Percentiles rank a stretch among this genome's conserved stretches.
phyloP scores from a whole-genome alignment of 2,888 invertebrate genomes.

The Anorthoa munda region DNA sequence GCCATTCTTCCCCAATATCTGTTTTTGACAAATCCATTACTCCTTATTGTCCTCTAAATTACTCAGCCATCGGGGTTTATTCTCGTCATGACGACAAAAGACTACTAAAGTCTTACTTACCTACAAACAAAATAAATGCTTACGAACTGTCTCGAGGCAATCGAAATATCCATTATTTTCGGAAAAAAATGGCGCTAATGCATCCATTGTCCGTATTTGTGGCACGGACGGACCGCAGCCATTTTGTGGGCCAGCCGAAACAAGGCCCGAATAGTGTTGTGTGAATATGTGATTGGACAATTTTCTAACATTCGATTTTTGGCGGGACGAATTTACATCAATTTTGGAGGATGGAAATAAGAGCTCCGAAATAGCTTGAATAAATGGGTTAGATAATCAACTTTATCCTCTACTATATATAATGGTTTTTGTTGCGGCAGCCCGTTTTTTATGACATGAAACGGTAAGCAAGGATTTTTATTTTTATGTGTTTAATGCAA shows the following conservation, averaged over 20 bases:
- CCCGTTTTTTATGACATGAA: too few relatives aligned
- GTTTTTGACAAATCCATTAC: conserved; percentile 65
- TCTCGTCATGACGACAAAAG: conserved; percentile 45
- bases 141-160: conserved; percentile 42
- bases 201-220: conserved; percentile 74
- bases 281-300: conserved; percentile 49
- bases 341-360: conserved; percentile 37
- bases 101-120: conserved; percentile 27
- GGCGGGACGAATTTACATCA: conserved; percentile 11
- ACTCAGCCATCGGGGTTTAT: conserved; percentile 50
- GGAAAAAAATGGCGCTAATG: conserved; percentile 74
- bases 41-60: conserved; percentile 55
- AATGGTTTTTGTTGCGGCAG: neutral
- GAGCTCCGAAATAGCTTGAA: neutral
- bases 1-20: conserved; percentile 59
- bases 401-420: neutral
- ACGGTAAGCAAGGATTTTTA: neutral
- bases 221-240: conserved; percentile 60
- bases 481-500: too few relatives aligned
- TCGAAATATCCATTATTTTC: conserved; percentile 64
- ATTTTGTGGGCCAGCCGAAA: conserved; percentile 66
- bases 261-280: conserved; percentile 55
- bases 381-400: conserved; percentile 12
- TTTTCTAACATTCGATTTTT: conserved; percentile 42
- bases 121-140: conserved; percentile 51